Base-by-base conservation (phyloP, 2,797 vertebrate species). In the Halcyon leucocephala region DNA sequence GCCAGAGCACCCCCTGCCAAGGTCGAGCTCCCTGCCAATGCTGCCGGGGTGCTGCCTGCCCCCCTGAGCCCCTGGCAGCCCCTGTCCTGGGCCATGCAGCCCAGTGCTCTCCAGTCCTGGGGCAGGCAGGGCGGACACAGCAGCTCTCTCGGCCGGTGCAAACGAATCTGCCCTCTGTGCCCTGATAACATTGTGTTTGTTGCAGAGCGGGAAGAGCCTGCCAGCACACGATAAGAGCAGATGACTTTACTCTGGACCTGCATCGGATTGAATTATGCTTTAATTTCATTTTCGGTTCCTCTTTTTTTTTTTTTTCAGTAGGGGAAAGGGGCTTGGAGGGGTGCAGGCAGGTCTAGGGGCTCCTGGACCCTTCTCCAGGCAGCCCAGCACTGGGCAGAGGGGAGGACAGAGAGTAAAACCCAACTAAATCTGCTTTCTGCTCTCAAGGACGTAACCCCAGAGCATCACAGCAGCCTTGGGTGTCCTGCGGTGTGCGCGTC, bases 171-270 rank as follows among this genome's bases (percentile, higher is more conserved):
- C 96, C 92, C 96, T 91, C 96, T 95, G 93, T 93, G 96, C 97
- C 93, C 95, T 97, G 97, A 97, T 97, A 97, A 97, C 96, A 96
- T 97, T 97, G 97, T 97, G 97, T 97, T 95, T 96, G 90, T 96
- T 83, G 82, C 65, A 22, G 94, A 87, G 95, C 62, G 94, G 96
- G 96, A 87, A 95, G 95, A 96, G 95, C 93, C 97, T 97, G 97
- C 94, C 90, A 91, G 97, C n/a, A 64, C 65, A 91, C 82, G 97
- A 97, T 97, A 97, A 97, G 96, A 95, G 89, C 90, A 95, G 86
- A 94, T 91, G 95, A 94, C 96, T 96, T 95, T 96, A 97, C 94
- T 95, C 91, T 85, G 96, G 95, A 97, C 93, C 82, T 0, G 17
- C 97, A 96, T 77, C 76, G 87, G 96, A 96, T 96, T 96, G 95